Conservation (phyloP, 2,113 vertebrate genomes). For the Sardina pilchardus region DNA sequence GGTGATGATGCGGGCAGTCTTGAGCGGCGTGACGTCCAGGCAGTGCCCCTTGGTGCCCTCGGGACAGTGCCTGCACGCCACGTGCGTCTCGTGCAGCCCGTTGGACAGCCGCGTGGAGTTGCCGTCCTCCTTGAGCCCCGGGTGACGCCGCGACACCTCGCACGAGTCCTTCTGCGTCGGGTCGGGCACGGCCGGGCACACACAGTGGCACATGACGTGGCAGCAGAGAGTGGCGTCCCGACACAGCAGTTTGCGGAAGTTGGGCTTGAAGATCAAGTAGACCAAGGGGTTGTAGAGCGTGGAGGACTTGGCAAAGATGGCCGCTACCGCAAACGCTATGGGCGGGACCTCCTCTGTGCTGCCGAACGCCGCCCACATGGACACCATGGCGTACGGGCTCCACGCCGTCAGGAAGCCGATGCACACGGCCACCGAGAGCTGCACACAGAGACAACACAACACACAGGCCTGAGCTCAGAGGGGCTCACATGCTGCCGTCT, state of each 20-base stretch:
- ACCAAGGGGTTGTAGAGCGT: constrained; percentile 81
- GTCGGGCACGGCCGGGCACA: constrained; percentile 37
- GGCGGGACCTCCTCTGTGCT: constrained; percentile 66
- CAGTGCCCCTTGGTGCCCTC: constrained; percentile 44
- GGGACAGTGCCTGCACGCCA: constrained; percentile 63
- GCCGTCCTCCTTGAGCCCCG: constrained; percentile 55
- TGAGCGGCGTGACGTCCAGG: constrained; percentile 55
- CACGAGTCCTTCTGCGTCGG: constrained; percentile 48
- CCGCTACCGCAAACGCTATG: constrained; percentile 77
- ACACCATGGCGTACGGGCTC: constrained; percentile 79
- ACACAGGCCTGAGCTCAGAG: too few relatives aligned
- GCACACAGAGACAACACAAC: constrained; percentile 20
- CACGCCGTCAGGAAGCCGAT: constrained; percentile 81
- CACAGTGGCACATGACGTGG: constrained; percentile 54
- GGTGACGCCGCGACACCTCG: constrained; percentile 39
- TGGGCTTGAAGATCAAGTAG: constrained; percentile 80
- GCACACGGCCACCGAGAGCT: constrained; percentile 81
- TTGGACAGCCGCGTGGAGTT: constrained; percentile 65
- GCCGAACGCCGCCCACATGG: constrained; percentile 77
- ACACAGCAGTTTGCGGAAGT: constrained; percentile 74
- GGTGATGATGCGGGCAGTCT: constrained; percentile 63
- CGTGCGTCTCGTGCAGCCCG: constrained; percentile 63
- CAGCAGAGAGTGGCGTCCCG: constrained; percentile 62
- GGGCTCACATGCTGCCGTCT: neutral
- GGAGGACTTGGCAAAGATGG: constrained; percentile 80